These are phyloP conservation scores for Syritta pipiens DNA, from an alignment of 2,888 invertebrate genomes.

Conservation along the genomic window DNA sequence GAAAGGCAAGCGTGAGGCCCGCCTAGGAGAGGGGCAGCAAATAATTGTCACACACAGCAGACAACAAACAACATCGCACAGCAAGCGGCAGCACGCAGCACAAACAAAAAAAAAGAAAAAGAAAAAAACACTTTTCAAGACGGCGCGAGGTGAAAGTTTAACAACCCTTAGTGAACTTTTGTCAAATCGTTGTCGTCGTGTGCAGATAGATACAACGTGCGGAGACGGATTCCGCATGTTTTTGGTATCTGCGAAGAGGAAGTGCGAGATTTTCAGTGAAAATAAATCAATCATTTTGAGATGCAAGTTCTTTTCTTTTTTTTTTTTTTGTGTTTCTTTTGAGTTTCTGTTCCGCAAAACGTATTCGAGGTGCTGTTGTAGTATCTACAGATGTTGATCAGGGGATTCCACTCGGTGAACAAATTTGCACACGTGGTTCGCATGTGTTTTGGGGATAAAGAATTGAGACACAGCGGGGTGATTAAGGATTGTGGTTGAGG, in stretches of 20 bases:
- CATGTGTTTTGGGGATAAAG: no score
- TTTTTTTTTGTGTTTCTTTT: no score
- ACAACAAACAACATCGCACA: no score
- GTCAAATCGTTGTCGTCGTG: constrained; percentile 52
- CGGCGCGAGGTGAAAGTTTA: constrained; percentile 61
- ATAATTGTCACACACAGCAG: constrained; percentile 46
- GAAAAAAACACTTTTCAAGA: constrained; percentile 22
- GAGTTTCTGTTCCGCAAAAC: no score
- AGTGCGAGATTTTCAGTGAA: constrained; percentile 10
- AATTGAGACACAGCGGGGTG: no score
- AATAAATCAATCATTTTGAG: constrained; percentile 37
- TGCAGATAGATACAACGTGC: neutral
- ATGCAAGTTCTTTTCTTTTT: no score
- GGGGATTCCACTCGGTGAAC: no score
- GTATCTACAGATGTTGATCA: no score
- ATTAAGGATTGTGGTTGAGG: no score
- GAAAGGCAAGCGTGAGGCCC: constrained; percentile 5
- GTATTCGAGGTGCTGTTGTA: no score
- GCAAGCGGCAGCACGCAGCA: neutral
- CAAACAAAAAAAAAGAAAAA: neutral
- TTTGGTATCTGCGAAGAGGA: constrained; percentile 4
- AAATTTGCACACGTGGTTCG: no score
- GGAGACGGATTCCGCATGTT: constrained; percentile 44
- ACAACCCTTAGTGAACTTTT: constrained; percentile 66
- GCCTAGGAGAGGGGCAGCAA: constrained; percentile 45